A percentile compares a stretch with the other conserved stretches of the same genome.
Conservation (phyloP, 2,113 vertebrate species). For the Tachycineta bicolor region DNA sequence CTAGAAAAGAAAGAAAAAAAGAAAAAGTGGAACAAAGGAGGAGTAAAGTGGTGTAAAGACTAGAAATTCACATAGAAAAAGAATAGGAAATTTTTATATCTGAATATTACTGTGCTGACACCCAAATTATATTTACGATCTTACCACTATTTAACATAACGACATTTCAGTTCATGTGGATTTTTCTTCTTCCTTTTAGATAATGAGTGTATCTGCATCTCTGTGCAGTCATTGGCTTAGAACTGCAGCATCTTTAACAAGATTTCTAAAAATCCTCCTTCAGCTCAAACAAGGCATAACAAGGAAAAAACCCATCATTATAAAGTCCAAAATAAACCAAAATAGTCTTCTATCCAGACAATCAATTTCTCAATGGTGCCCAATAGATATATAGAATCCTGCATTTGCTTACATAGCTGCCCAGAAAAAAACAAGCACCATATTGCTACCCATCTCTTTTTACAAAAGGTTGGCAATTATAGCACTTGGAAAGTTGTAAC, state of each 20-base stretch:
- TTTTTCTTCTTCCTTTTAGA: background rate
- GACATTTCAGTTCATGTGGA: background rate
- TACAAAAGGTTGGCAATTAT: constrained; percentile 45
- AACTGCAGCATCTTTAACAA: background rate
- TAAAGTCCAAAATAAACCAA: background rate
- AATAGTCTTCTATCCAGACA: background rate
- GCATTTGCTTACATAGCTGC: constrained; percentile 35
- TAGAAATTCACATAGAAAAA: background rate
- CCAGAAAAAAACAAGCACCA: constrained; percentile 19
- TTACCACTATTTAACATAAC: background rate
- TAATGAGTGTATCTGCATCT: background rate
- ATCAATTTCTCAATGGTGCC: constrained; percentile 7
- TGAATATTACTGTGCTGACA: background rate
- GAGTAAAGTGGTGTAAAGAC: background rate
- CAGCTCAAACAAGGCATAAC: background rate
- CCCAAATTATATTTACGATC: fast-evolving
- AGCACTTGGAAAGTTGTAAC: background rate
- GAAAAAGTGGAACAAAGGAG: fast-evolving
- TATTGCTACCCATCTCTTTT: constrained; percentile 23
- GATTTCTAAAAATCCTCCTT: background rate
- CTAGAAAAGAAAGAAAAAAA: background rate
- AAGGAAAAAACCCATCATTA: background rate
- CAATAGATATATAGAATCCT: background rate
- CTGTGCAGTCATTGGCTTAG: background rate
- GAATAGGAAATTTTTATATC: background rate